Percentiles rank a stretch among this genome's conserved stretches.
phyloP scores from a whole-genome alignment of 2,113 vertebrate genomes.

The Panthera uncia region DNA sequence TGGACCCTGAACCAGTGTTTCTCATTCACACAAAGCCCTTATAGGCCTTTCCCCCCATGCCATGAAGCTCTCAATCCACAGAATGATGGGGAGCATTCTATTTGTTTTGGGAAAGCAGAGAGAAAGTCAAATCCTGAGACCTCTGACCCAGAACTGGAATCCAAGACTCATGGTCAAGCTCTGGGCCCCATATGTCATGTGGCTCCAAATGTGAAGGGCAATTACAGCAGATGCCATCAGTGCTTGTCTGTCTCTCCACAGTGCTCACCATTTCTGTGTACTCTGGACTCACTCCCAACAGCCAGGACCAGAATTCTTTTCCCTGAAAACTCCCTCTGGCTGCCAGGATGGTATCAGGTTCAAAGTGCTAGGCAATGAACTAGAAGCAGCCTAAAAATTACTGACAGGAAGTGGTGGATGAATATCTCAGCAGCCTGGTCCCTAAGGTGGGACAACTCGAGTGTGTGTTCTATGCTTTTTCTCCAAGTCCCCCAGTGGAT shows the following conservation, averaged over 20 bases:
- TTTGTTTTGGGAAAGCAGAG: background rate
- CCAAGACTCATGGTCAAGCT: background rate
- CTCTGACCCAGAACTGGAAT: background rate
- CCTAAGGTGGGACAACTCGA: background rate
- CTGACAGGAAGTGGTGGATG: too few relatives aligned
- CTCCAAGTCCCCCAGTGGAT: too few relatives aligned
- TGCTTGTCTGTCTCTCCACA: background rate
- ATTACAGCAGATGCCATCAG: background rate
- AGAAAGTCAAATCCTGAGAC: background rate
- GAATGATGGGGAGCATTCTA: background rate
- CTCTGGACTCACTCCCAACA: background rate
- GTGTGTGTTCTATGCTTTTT: background rate
- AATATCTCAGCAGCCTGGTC: background rate
- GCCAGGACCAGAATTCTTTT: background rate
- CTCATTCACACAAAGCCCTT: background rate
- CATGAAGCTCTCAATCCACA: background rate
- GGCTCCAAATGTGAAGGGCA: background rate
- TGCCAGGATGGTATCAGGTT: background rate
- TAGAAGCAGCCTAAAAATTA: background rate
- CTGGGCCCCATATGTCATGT: rapidly evolving
- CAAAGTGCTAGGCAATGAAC: background rate
- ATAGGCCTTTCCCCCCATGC: background rate
- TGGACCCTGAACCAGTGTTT: rapidly evolving
- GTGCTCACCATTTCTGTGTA: background rate
- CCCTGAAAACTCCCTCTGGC: background rate